phyloP scores from a whole-genome alignment of 1,140 invertebrate species.

The Lepidurus arcticus region DNA sequence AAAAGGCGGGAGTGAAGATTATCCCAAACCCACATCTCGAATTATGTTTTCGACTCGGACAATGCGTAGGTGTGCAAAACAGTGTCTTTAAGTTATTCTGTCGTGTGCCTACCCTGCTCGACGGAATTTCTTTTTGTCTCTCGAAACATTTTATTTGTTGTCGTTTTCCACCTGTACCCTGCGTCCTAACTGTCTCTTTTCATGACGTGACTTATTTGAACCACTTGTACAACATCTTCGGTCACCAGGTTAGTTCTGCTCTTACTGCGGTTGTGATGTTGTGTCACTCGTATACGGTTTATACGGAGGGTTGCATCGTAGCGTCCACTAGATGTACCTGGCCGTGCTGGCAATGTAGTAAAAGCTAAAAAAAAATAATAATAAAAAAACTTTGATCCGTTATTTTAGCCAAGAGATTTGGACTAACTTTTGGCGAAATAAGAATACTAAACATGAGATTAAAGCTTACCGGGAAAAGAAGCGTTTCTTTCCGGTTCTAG shows the following conservation, averaged over 20 bases:
- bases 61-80: not conserved
- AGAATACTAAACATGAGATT: no score
- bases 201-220: not conserved
- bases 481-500: no score
- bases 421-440: no score
- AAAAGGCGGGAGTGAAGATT: not conserved
- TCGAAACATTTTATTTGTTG: not conserved
- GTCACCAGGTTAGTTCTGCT: not conserved
- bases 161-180: not conserved
- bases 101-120: not conserved
- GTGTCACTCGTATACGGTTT: slow-evolving; percentile 15
- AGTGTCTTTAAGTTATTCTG: not conserved
- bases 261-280: not conserved
- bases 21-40: no score
- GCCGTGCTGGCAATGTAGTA: not conserved
- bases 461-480: no score
- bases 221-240: not conserved
- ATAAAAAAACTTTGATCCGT: not conserved
- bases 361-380: not conserved
- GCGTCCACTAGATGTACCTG: slow-evolving; percentile 20
- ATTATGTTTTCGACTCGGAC: no score
- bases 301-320: slow-evolving; percentile 2
- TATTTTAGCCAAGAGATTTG: no score
- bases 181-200: not conserved
- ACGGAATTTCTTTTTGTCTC: not conserved